Evolutionary conservation across 2,113 vertebrate genomes (phyloP).

Genomic region (Melierax canorus): DNA sequence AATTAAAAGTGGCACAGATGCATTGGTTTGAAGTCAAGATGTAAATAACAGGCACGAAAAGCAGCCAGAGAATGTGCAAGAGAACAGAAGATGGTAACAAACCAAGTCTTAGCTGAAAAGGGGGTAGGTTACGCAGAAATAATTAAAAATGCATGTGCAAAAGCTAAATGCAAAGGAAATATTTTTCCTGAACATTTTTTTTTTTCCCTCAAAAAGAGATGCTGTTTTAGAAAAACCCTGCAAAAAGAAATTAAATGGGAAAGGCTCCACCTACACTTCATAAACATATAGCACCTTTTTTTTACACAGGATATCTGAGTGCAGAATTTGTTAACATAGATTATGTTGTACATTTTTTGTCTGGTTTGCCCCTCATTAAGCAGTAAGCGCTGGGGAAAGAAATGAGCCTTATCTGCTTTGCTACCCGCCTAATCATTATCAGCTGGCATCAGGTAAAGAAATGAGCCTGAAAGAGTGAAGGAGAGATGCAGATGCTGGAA

Average conservation of each 20-base stretch:
- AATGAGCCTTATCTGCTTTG: conserved; percentile 32
- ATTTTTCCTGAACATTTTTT: not conserved
- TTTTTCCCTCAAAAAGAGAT: not conserved
- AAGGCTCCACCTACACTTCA: not conserved
- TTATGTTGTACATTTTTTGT: not conserved
- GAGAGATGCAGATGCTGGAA: conserved; percentile 9
- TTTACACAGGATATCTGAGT: not conserved
- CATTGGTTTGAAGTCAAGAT: not conserved
- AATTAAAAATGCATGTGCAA: not conserved
- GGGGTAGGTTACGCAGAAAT: not conserved
- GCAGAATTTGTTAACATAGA: not conserved
- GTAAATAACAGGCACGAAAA: not conserved
- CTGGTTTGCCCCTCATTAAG: not conserved
- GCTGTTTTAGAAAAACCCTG: not conserved
- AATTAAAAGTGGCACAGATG: not conserved
- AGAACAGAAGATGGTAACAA: not conserved
- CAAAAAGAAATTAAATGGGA: not conserved
- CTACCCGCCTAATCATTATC: conserved; percentile 46
- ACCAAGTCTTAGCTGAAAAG: not conserved
- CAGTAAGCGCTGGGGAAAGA: not conserved
- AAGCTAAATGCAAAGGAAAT: not conserved
- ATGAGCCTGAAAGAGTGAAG: conserved; percentile 53
- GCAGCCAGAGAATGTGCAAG: not conserved
- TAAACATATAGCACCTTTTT: not conserved
- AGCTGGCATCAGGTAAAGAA: conserved; percentile 44